Conservation (phyloP, 2,797 vertebrate species). For the Masticophis lateralis region DNA sequence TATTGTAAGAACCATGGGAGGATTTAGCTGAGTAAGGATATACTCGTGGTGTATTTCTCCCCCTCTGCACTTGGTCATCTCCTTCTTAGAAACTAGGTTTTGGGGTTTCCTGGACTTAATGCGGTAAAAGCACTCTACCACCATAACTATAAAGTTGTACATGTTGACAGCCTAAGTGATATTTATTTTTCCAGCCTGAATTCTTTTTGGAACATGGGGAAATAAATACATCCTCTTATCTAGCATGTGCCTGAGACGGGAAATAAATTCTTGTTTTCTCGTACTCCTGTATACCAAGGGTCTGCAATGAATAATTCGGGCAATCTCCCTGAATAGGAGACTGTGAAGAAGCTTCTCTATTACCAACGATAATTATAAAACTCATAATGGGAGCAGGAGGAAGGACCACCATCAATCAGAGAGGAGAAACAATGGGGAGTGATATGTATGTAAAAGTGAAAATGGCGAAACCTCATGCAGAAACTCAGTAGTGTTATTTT, state of each 20-base stretch:
- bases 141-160: conserved; percentile 71
- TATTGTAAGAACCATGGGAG: not conserved
- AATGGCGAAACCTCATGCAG: conserved; percentile 64
- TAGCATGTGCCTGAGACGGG: conserved; percentile 74
- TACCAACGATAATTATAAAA: conserved; percentile 79
- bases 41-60: conserved; percentile 57
- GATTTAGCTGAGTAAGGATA: conserved; percentile 72
- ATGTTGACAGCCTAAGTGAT: conserved; percentile 78
- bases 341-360: conserved; percentile 73
- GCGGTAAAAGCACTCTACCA: conserved; percentile 68
- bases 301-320: conserved; percentile 77
- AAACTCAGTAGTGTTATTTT: conserved; percentile 47
- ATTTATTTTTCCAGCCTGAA: conserved; percentile 80
- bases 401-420: conserved; percentile 76
- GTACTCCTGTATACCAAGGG: conserved; percentile 61
- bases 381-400: conserved; percentile 75
- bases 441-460: conserved; percentile 73
- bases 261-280: conserved; percentile 80
- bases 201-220: conserved; percentile 81
- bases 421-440: conserved; percentile 76
- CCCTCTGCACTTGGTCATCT: not conserved
- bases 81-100: conserved; percentile 50
- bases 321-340: conserved; percentile 73
- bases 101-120: conserved; percentile 69
- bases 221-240: conserved; percentile 83